Conservation (phyloP, 2,797 vertebrate species). For the Eulemur albifrons region DNA sequence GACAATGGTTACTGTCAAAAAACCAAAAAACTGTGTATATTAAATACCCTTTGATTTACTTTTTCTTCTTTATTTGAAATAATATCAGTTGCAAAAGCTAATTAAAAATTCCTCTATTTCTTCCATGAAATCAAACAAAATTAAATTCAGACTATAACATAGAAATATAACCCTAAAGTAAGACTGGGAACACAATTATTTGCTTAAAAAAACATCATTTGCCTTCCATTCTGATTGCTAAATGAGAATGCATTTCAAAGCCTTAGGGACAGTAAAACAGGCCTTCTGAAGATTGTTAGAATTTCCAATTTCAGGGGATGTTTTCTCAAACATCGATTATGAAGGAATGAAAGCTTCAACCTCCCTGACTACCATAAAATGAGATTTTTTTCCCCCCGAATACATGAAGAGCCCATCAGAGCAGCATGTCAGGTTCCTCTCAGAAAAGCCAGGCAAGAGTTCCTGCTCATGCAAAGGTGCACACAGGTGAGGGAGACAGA, state of each 20-base stretch:
- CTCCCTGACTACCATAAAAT: background rate
- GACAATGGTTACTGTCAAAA: background rate
- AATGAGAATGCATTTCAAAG: background rate
- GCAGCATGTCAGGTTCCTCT: too few species aligned
- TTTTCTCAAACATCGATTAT: background rate
- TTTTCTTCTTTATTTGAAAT: background rate
- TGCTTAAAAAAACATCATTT: background rate
- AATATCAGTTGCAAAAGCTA: background rate
- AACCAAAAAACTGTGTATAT: background rate
- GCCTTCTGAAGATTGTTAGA: background rate
- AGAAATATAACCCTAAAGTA: background rate
- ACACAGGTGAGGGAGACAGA: accelerated
- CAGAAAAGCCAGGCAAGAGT: background rate
- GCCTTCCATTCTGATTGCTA: background rate
- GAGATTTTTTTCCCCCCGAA: background rate
- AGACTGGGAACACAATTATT: background rate
- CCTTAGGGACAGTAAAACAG: background rate
- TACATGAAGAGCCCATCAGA: accelerated
- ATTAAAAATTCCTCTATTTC: background rate
- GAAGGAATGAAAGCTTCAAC: background rate
- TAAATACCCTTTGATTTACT: background rate
- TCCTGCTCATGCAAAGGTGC: accelerated
- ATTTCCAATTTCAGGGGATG: background rate
- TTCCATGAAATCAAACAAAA: background rate
- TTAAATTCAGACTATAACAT: background rate